Evolutionary conservation across 2,888 invertebrate genomes (phyloP), one percentile per base, ranked within the genome.

Genomic region (Pristionchus fissidentatus): DNA sequence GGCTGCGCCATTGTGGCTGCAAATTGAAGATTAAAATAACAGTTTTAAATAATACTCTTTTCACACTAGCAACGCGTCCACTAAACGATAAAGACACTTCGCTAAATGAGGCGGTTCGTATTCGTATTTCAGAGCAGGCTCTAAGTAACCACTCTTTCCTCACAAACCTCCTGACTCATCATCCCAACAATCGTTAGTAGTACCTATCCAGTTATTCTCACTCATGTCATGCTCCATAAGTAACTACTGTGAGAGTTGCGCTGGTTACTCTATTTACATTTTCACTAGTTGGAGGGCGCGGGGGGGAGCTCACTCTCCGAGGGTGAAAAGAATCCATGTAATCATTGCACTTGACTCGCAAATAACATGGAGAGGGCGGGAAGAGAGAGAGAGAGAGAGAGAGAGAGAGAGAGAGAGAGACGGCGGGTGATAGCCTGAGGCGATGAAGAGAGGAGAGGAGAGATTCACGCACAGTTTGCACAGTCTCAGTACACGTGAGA

Each of bases 301-400:
- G n/a, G n/a, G n/a, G n/a, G n/a, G n/a, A 70, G 70, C 43, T 41
- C 41, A 41, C 38, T 38, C 38, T 1, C 41, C 41, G 10, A 22
- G 3, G 66, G 41, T 70, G 41, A 70, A 70, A 43, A 38, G 41
- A 19, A 70, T 22, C 66, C 70, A 3, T 41, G 70, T 70, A 70
- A 70, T 70, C 70, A 70, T 70, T 43, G 70, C 70, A 70, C 70
- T 70, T 70, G 70, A 70, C 70, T 3, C 57, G n/a, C 70, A 70
- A 70, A 70, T 70, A 70, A 70, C 75, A 77, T 29, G n/a, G 75
- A 75, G 75, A 32, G 46, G 46, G 49, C 10, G 29, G 46, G 75
- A 49, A 26, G 75, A 49, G 73, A 73, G 41, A 32, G 29, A 70
- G 70, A 32, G 29, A 66, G 62, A 4, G 62, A 15, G 4, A 19